A percentile compares a stretch with the other conserved stretches of the same genome.
These are phyloP conservation scores for Metopia argyrocephala DNA, from an alignment of 2,888 invertebrate species.

Conservation along the genomic window DNA sequence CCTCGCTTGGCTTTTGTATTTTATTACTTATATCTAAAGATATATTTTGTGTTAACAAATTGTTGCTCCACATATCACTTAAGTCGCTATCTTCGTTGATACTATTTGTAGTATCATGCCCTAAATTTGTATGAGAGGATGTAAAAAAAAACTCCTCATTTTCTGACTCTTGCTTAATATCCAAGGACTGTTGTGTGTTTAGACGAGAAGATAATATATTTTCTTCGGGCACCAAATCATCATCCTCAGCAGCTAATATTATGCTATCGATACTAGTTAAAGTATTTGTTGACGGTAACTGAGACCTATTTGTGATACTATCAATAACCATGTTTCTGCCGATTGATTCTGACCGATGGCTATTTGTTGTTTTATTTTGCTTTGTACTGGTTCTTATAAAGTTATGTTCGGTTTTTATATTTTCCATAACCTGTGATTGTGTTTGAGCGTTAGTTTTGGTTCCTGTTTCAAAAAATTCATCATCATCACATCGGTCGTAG, in stretches of 20 bases:
- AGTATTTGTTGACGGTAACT: neutral
- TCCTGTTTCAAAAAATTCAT: slow-evolving; percentile 46
- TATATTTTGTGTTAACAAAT: neutral
- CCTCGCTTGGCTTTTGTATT: neutral
- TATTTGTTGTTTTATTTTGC: neutral
- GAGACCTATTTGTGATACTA: neutral
- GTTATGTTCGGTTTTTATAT: slow-evolving; percentile 29
- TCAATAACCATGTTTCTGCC: neutral
- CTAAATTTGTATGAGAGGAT: neutral
- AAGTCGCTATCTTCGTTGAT: neutral
- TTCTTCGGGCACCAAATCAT: slow-evolving; percentile 51
- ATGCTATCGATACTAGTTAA: neutral
- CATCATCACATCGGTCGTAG: slow-evolving; percentile 1
- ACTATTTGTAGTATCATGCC: neutral
- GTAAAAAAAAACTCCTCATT: slow-evolving; percentile 47
- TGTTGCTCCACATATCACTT: neutral
- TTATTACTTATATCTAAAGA: neutral
- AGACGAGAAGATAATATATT: slow-evolving; percentile 27
- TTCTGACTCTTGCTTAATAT: slow-evolving; percentile 47
- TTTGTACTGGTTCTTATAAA: neutral
- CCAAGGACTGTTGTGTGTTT: neutral
- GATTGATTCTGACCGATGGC: neutral
- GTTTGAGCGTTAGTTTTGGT: neutral
- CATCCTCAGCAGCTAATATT: slow-evolving; percentile 1
- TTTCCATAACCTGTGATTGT: neutral